phyloP scores from a whole-genome alignment of 2,888 invertebrate genomes.

The Digitonthophagus gazella region DNA sequence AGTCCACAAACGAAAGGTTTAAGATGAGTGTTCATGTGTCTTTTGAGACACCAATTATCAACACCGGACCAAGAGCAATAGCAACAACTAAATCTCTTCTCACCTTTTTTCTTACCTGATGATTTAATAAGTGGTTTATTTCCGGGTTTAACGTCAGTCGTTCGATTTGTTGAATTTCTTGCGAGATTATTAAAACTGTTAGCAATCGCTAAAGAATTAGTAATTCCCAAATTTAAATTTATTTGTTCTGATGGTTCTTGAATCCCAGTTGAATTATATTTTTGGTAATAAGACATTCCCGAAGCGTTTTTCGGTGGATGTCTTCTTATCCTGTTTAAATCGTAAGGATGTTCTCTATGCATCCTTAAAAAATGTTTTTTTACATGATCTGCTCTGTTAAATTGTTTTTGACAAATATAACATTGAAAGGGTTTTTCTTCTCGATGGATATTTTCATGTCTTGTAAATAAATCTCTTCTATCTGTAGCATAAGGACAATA shows the following conservation, averaged over 20 bases:
- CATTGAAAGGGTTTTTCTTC: constrained; percentile 94
- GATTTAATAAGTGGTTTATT: constrained; percentile 40
- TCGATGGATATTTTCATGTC: constrained; percentile 91
- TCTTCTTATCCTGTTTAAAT: constrained; percentile 75
- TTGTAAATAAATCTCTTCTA: constrained; percentile 83
- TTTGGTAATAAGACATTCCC: constrained; percentile 53
- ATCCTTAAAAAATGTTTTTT: constrained; percentile 91
- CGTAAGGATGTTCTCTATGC: constrained; percentile 88
- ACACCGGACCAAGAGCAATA: constrained; percentile 92
- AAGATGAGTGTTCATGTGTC: constrained; percentile 89
- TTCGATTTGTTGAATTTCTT: constrained; percentile 35
- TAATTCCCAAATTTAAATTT: constrained; percentile 28
- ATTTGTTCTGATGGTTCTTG: constrained; percentile 40
- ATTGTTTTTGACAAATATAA: constrained; percentile 88
- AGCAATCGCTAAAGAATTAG: constrained; percentile 41
- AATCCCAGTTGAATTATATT: constrained; percentile 43
- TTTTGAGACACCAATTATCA: constrained; percentile 90
- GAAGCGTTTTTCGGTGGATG: constrained; percentile 61
- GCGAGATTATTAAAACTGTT: constrained; percentile 44
- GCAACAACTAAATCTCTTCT: constrained; percentile 67
- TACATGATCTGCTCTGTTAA: constrained; percentile 91
- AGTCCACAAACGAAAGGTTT: constrained; percentile 88
- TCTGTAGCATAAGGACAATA: constrained; percentile 91
- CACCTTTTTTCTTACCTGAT: constrained; percentile 49
- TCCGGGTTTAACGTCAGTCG: constrained; percentile 38